Evolutionary conservation across 92 coral and sea anemone species (phyloP), one percentile per base, ranked within the genome.

Genomic region (Phenganax stokvisi): DNA sequence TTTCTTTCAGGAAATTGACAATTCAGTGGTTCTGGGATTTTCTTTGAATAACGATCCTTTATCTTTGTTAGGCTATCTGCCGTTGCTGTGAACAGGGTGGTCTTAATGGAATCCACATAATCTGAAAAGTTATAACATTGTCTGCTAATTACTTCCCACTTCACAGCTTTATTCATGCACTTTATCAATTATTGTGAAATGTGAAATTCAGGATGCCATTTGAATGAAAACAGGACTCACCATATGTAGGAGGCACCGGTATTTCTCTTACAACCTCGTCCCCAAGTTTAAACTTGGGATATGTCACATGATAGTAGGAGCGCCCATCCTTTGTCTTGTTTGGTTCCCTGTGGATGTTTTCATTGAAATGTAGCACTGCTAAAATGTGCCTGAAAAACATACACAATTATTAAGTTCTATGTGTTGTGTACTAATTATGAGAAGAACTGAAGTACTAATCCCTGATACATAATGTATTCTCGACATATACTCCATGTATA

Each of bases 221-320:
- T 37, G 47, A 37, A 37, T 37, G 47, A 37, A 37, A 37, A 37
- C 47, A 37, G 28, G 25, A 69, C 74, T 30, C 55, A 69, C 74
- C 55, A 51, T 69, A 69, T 69, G 74, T 69, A 16, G 74, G 53
- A 15, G 74, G 74, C 15, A 69, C 74, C 25, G 74, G 47, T 20
- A 69, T 29, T 69, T 69, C 74, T 7, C 74, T 16, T 30, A 69
- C 74, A 69, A 69, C n/a, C 74, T 69, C 74, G 53, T 69, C 74
- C 7, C 74, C 74, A 69, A 69, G 74, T 31, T 69, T 69, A 69
- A 69, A 69, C 31, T 69, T 69, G 15, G 74, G 74, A 51, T 69
- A 69, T 7, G 74, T 69, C 51, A 69, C 74, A 31, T 51, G 52
- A 16, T 20, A 6, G 55, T 69, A 69, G 25, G 74, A 12, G 15